phyloP scores from a whole-genome alignment of 2,797 vertebrate species.

The Darevskia mixta region DNA sequence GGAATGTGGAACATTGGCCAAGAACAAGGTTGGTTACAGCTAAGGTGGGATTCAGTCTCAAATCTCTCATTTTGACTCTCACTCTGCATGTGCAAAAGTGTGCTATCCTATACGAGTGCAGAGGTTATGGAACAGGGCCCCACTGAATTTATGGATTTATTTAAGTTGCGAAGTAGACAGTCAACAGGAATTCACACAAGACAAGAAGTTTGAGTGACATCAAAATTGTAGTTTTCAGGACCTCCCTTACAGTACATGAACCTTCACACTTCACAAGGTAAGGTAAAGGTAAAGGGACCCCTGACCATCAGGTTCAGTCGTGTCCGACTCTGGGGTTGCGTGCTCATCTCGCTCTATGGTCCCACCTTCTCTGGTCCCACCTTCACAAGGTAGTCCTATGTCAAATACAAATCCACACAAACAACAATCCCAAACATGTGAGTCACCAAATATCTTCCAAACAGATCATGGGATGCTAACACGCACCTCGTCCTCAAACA shows the following conservation, averaged over 20 bases:
- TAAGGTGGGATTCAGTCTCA: neutral
- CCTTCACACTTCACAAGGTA: neutral
- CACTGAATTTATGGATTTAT: neutral
- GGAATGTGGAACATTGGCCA: neutral
- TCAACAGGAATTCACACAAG: neutral
- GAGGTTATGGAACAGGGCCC: neutral
- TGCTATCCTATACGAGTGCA: too few species aligned
- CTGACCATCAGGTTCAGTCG: too few species aligned
- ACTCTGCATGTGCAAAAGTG: neutral
- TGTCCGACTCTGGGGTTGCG: too few species aligned
- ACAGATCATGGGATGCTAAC: neutral
- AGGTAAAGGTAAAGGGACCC: too few species aligned
- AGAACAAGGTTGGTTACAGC: neutral
- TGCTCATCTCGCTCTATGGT: too few species aligned
- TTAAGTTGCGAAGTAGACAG: neutral
- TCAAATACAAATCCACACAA: too few species aligned
- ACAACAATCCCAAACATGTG: neutral
- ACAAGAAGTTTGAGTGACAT: neutral
- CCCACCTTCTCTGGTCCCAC: too few species aligned
- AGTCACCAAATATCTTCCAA: neutral
- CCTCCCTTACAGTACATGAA: neutral
- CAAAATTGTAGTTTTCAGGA: neutral
- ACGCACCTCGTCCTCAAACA: slow-evolving; percentile 75
- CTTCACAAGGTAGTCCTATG: neutral
- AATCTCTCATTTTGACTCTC: neutral